Conservation (phyloP, 2,888 invertebrate genomes). For the Caenorhabditis panamensis region DNA sequence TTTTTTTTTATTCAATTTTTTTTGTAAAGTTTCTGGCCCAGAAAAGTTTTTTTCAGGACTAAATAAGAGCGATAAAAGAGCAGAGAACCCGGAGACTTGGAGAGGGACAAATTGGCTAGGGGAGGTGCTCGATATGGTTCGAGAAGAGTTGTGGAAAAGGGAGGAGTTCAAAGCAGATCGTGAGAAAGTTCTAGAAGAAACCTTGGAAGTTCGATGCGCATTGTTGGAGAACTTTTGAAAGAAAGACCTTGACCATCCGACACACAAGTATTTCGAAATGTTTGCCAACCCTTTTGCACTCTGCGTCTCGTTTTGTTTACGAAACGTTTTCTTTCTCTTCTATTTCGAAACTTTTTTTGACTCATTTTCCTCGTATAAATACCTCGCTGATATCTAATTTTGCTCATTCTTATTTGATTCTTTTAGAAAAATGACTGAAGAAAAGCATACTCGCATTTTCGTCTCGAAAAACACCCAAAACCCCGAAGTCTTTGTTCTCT, state of each 20-base stretch:
- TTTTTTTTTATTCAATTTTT: too few species aligned
- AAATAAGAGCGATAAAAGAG: neutral
- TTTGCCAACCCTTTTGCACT: too few species aligned
- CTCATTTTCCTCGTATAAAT: neutral
- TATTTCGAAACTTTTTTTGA: neutral
- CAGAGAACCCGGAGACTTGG: neutral
- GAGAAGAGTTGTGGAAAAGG: neutral
- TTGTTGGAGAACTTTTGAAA: neutral
- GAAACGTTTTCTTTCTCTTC: too few species aligned
- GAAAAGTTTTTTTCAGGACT: too few species aligned
- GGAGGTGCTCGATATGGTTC: neutral
- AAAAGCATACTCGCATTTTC: conserved; percentile 20
- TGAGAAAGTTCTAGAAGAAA: neutral
- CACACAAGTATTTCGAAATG: too few species aligned
- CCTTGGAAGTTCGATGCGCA: neutral
- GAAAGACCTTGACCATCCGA: too few species aligned
- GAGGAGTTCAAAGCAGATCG: neutral
- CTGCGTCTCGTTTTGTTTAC: too few species aligned
- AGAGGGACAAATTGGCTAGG: neutral
- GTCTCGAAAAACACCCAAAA: conserved; percentile 5
- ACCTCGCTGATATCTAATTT: too few species aligned
- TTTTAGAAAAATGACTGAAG: too few species aligned
- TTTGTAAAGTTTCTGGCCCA: too few species aligned
- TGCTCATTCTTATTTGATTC: too few species aligned
- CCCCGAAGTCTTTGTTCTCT: conserved; percentile 31